Evolutionary conservation across 2,113 vertebrate genomes (phyloP).

Genomic region (Antechinus stuartii): DNA sequence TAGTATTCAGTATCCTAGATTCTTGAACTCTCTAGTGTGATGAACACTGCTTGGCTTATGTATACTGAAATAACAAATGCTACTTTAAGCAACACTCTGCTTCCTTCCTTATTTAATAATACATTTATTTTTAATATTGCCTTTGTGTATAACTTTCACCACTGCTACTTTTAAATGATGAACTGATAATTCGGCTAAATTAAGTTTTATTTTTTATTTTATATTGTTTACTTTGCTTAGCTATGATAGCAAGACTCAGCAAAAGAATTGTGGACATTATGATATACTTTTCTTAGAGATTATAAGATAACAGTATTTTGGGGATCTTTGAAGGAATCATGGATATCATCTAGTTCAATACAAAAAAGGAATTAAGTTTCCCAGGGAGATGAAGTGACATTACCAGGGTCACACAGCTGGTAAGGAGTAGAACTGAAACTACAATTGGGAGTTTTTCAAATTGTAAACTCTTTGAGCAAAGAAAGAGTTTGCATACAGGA

Average conservation of each 20-base stretch:
- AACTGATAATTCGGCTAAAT: not conserved
- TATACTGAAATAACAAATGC: too few species aligned
- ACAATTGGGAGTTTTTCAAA: not conserved
- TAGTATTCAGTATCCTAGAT: too few species aligned
- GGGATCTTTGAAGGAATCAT: not conserved
- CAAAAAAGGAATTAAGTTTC: not conserved
- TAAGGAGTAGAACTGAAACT: not conserved
- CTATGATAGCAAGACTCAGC: slow-evolving; percentile 23
- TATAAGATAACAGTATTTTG: not conserved
- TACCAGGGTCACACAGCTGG: too few species aligned
- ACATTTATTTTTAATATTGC: not conserved
- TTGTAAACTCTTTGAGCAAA: slow-evolving; percentile 1
- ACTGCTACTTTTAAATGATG: not conserved
- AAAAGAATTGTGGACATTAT: not conserved
- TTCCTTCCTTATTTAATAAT: not conserved
- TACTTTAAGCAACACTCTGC: not conserved
- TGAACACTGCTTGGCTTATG: too few species aligned
- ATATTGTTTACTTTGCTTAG: not conserved
- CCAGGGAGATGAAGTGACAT: too few species aligned
- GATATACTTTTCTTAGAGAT: not conserved
- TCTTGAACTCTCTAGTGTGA: too few species aligned
- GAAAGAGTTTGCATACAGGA: not conserved
- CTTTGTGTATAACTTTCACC: not conserved
- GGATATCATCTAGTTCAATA: not conserved
- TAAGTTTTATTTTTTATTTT: not conserved